A percentile compares a stretch with the other conserved stretches of the same genome.
These are phyloP conservation scores for Zhengitettix transpicula DNA, from an alignment of 2,888 invertebrate genomes.

Conservation along the genomic window DNA sequence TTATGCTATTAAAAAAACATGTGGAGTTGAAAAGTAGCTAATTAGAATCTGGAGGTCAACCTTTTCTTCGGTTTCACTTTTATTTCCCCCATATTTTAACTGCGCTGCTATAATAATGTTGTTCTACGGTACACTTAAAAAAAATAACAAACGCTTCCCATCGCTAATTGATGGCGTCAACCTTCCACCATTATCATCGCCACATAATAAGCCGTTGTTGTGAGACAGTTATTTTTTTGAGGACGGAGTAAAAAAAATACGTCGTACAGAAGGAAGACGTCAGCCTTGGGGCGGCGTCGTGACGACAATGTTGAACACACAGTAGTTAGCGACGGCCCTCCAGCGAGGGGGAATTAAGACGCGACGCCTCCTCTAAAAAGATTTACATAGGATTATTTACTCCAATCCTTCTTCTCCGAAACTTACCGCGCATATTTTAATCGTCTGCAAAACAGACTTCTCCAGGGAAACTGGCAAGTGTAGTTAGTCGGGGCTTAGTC, in stretches of 20 bases:
- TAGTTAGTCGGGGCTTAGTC: background rate
- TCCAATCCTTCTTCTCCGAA: background rate
- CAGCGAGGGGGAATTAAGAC: background rate
- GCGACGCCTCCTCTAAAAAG: conserved; percentile 1
- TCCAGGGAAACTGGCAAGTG: background rate
- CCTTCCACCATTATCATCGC: too few relatives aligned
- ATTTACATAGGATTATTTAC: conserved; percentile 13
- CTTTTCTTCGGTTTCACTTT: too few relatives aligned
- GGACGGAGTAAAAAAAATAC: background rate
- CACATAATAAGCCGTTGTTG: too few relatives aligned
- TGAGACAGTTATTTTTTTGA: background rate
- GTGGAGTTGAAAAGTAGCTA: too few relatives aligned
- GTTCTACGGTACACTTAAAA: too few relatives aligned
- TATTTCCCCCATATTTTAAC: too few relatives aligned
- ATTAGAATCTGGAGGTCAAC: too few relatives aligned
- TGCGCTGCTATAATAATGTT: too few relatives aligned
- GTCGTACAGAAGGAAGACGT: background rate
- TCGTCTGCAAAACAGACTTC: background rate
- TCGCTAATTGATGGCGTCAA: too few relatives aligned
- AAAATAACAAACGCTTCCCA: too few relatives aligned
- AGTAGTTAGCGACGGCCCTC: background rate
- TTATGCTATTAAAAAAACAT: too few relatives aligned
- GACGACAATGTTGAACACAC: background rate
- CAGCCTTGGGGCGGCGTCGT: background rate
- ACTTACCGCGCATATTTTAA: background rate